phyloP scores from a whole-genome alignment of 2,113 vertebrate genomes.

The Triplophysa siluroides region DNA sequence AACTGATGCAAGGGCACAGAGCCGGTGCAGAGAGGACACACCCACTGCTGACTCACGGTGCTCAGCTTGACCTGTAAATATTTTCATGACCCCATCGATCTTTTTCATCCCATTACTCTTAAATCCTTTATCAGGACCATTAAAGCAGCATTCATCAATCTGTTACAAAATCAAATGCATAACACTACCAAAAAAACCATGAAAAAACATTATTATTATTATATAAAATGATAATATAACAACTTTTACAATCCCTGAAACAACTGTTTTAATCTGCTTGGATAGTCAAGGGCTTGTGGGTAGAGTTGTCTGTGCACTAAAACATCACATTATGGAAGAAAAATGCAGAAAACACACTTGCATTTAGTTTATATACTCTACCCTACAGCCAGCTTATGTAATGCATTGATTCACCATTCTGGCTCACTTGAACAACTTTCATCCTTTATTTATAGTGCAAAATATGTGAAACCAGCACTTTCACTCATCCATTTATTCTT shows the following conservation, averaged over 20 bases:
- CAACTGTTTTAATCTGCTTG: not conserved
- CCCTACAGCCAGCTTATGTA: slow-evolving; percentile 65
- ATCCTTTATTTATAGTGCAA: slow-evolving; percentile 31
- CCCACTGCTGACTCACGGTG: not conserved
- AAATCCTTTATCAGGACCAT: not conserved
- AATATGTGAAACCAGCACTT: slow-evolving; percentile 21
- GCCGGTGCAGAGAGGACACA: not conserved
- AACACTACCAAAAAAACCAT: not conserved
- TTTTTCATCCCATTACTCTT: not conserved
- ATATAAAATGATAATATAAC: too few relatives aligned
- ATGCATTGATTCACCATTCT: slow-evolving; percentile 58
- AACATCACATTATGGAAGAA: not conserved
- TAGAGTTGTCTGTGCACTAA: not conserved
- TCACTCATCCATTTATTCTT: not conserved
- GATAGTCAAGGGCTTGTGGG: not conserved
- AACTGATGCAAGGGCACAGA: not conserved
- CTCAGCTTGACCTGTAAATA: not conserved
- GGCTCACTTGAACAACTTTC: not conserved
- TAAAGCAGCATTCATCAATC: not conserved
- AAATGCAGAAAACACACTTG: slow-evolving; percentile 44
- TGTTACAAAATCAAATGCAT: not conserved
- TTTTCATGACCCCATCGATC: not conserved
- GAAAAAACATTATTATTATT: too few relatives aligned
- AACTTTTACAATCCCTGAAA: not conserved
- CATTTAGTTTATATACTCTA: slow-evolving; percentile 43